Evolutionary conservation across 2,888 invertebrate genomes (phyloP), one percentile per base, ranked within the genome.

Genomic region (Phengaris alcon): DNA sequence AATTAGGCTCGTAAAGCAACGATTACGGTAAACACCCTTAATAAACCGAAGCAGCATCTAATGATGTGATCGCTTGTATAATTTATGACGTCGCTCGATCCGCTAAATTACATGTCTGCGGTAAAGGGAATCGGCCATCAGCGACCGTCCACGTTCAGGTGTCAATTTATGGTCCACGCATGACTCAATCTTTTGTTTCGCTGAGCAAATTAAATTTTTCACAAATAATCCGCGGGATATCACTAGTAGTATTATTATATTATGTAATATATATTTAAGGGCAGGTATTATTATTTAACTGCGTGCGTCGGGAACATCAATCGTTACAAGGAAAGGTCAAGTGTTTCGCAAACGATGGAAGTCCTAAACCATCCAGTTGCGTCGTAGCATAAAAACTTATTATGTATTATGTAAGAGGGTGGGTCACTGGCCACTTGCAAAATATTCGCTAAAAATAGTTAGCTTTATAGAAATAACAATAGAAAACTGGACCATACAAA

Each of bases 141-240:
- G 51, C 52, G 52, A 70, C 73, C 74, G 15, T 70, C 59, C 69
- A 15, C 22, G 78, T 77, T 77, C 80, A 81, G 79, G 80, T 82
- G 81, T 81, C 81, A 82, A 79, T 81, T 82, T 81, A 81, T 78
- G 79, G 59, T 76, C 77, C 13, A 51, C 44, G 55, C 70, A 74
- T 59, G 44, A 48, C 54, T 46, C 70, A n/a, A 52, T 68, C 35
- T n/a, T 70, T 72, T 72, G 70, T 51, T 48, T 75, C 12, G 35
- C 35, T 4, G 75, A 75, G 6, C 44, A 59, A 69, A 72, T 72
- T 54, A 52, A 54, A 52, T 35, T 35, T 4, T 72, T 52, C 54
- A 9, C 52, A 54, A 54, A 72, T 72, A 13, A 12, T 52, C 35
- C 7, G 13, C 6, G 22, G 22, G 54, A 51, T 64, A 10, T 15